phyloP scores from a whole-genome alignment of 2,113 vertebrate genomes.

The Grammomys dolichurus region DNA sequence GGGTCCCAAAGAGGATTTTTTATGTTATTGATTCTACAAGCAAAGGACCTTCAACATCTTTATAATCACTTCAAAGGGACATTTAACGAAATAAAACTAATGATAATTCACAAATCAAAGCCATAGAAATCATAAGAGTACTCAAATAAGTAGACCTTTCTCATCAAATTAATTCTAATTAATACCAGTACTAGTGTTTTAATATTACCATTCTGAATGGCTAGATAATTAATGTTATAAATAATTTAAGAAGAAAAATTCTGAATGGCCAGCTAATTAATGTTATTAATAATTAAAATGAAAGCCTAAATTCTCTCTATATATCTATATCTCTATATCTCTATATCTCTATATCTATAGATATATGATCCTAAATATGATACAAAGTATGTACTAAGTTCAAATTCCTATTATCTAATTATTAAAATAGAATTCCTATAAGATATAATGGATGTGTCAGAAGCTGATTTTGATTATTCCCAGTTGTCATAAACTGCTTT shows the following conservation, averaged over 20 bases:
- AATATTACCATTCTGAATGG: slow-evolving; percentile 40
- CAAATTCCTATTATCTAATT: slow-evolving; percentile 41
- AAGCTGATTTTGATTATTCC: slow-evolving; percentile 52
- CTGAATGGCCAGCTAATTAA: slow-evolving; percentile 50
- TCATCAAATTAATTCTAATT: slow-evolving; percentile 49
- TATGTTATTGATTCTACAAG: not conserved
- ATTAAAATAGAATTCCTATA: slow-evolving; percentile 39
- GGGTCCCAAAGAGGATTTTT: not conserved
- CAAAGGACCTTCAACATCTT: slow-evolving; percentile 30
- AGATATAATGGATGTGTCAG: slow-evolving; percentile 43
- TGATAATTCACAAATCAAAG: slow-evolving; percentile 8
- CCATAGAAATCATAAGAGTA: not conserved
- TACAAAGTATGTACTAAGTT: slow-evolving; percentile 12
- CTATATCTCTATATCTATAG: too few species aligned
- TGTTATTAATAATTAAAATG: slow-evolving; percentile 55
- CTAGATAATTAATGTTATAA: slow-evolving; percentile 54
- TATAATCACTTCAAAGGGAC: slow-evolving; percentile 26
- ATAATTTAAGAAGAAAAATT: slow-evolving; percentile 57
- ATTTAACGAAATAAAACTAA: not conserved
- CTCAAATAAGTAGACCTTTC: not conserved
- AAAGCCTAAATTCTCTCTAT: slow-evolving; percentile 31
- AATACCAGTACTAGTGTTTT: slow-evolving; percentile 50
- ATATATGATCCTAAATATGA: slow-evolving; percentile 36
- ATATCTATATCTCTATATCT: too few species aligned
- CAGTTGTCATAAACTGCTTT: not conserved